These are phyloP conservation scores for Archips xylosteana DNA, from an alignment of 2,888 invertebrate species.

Conservation along the genomic window DNA sequence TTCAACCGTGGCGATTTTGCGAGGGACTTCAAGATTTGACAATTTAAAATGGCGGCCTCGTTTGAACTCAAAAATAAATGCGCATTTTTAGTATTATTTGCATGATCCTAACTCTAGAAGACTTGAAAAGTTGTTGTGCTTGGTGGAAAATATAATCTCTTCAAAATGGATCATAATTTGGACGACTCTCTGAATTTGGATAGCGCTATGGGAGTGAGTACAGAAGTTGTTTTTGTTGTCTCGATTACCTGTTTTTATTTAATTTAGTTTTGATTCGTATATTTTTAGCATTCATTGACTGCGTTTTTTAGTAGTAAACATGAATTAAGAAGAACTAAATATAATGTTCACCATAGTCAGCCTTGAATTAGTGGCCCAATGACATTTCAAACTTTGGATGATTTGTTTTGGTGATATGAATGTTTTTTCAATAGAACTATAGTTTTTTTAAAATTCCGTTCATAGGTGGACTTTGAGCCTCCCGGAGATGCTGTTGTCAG, in stretches of 20 bases:
- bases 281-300: neutral
- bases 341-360: neutral
- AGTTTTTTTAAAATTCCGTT: conserved; percentile 5
- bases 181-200: conserved; percentile 76
- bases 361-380: conserved; percentile 3
- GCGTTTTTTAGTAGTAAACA: neutral
- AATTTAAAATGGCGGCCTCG: conserved; percentile 84
- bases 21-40: conserved; percentile 74
- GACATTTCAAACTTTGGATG: conserved; percentile 3
- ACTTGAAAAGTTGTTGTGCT: conserved; percentile 35
- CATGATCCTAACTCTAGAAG: conserved; percentile 38
- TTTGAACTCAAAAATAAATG: conserved; percentile 74
- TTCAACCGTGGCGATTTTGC: conserved; percentile 78
- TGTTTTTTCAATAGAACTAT: neutral
- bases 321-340: neutral
- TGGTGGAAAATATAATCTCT: conserved; percentile 41
- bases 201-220: conserved; percentile 74
- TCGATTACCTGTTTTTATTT: conserved; percentile 40
- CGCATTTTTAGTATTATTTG: conserved; percentile 50
- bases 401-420: neutral
- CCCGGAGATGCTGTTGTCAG: conserved; percentile 64
- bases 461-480: conserved; percentile 78
- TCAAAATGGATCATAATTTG: conserved; percentile 76
- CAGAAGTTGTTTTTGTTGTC: conserved; percentile 38
- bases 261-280: conserved; percentile 6